phyloP scores from a whole-genome alignment of 2,888 invertebrate species.

The Cryptophagus acutangulus region DNA sequence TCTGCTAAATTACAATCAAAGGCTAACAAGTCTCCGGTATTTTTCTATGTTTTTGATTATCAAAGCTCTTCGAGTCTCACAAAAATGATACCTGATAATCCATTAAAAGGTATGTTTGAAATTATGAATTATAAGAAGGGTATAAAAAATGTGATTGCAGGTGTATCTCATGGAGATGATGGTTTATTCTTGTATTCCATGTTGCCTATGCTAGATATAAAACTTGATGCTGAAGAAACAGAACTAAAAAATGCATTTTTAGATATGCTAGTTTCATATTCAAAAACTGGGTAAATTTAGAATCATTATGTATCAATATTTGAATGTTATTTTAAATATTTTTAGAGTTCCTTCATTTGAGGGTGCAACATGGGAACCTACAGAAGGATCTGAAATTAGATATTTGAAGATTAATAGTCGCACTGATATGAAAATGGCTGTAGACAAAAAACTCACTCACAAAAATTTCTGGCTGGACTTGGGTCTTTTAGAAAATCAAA shows the following conservation, averaged over 20 bases:
- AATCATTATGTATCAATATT: too few relatives aligned
- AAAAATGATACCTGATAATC: too few relatives aligned
- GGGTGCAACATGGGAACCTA: conserved; percentile 48
- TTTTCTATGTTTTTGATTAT: conserved; percentile 47
- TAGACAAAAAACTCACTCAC: conserved; percentile 50
- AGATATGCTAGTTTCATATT: conserved; percentile 18
- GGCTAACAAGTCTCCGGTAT: conserved; percentile 53
- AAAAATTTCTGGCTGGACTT: conserved; percentile 55
- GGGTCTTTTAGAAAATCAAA: conserved; percentile 53
- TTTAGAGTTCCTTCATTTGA: conserved; percentile 48
- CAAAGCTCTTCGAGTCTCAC: too few relatives aligned
- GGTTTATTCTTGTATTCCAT: not conserved
- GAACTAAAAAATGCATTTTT: conserved; percentile 16
- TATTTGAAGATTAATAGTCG: conserved; percentile 53
- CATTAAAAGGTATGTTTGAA: not conserved
- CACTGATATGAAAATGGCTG: conserved; percentile 46
- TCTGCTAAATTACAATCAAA: conserved; percentile 54
- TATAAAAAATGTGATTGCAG: conserved; percentile 10
- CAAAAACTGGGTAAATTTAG: conserved; percentile 16
- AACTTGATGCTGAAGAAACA: conserved; percentile 10
- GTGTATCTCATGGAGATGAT: conserved; percentile 18
- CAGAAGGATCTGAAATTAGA: conserved; percentile 42
- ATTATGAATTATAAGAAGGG: not conserved
- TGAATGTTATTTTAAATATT: conserved; percentile 9
- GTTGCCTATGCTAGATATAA: conserved; percentile 5